A percentile compares a stretch with the other conserved stretches of the same genome.
phyloP scores from a whole-genome alignment of 2,888 invertebrate species.

The Cancer borealis region DNA sequence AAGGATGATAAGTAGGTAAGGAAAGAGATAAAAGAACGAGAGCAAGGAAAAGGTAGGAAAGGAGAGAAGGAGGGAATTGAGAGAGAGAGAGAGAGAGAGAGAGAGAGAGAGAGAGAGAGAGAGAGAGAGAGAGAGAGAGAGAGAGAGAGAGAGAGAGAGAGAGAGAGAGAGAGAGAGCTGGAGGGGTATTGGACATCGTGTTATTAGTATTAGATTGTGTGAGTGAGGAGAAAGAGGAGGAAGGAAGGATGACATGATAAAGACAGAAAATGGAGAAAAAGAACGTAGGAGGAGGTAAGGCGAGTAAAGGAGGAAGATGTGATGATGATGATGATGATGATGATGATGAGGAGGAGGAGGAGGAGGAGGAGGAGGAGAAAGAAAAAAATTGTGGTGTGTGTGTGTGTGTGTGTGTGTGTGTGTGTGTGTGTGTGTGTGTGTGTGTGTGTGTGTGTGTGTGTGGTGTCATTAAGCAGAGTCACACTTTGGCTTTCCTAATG shows the following conservation, averaged over 20 bases:
- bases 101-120: conserved; percentile 32
- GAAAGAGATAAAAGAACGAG: conserved; percentile 10
- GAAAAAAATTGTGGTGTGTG: neutral
- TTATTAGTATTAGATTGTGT: neutral
- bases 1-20: neutral
- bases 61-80: neutral
- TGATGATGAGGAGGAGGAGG: neutral
- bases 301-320: neutral
- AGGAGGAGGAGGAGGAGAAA: neutral
- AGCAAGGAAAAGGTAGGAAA: neutral
- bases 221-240: neutral
- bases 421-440: conserved; percentile 37
- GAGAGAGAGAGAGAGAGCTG: conserved; percentile 15
- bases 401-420: neutral
- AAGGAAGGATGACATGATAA: neutral
- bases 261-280: neutral
- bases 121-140: conserved; percentile 32
- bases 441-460: conserved; percentile 39
- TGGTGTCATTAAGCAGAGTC: neutral
- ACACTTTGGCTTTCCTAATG: conserved; percentile 1
- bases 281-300: neutral
- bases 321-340: neutral
- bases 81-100: conserved; percentile 32
- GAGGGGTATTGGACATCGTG: neutral
- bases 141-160: conserved; percentile 27